Evolutionary conservation across 2,113 vertebrate species (phyloP).

Genomic region (Hypocryptadius cinnamomeus): DNA sequence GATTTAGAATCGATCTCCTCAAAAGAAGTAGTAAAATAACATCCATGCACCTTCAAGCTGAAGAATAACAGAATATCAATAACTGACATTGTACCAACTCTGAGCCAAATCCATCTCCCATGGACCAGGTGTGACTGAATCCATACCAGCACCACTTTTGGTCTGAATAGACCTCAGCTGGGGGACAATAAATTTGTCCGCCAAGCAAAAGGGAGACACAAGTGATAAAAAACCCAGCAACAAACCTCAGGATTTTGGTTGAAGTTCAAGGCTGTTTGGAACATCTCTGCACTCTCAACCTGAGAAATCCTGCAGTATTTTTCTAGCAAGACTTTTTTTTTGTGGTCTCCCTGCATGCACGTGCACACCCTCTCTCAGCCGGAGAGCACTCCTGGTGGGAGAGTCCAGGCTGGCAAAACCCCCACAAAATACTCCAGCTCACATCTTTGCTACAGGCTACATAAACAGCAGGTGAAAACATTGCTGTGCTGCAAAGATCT

Average conservation of each 20-base stretch:
- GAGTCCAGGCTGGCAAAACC: neutral
- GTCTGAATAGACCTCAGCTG: neutral
- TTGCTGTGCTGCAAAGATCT: neutral
- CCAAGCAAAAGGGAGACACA: neutral
- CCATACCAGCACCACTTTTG: neutral
- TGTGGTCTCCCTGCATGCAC: neutral
- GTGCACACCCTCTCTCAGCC: accelerated
- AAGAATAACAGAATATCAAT: neutral
- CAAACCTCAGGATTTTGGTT: neutral
- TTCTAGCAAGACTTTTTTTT: neutral
- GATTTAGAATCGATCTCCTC: neutral
- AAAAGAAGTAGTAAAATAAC: neutral
- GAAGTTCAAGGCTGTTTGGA: neutral
- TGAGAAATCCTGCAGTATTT: neutral
- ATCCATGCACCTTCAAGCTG: neutral
- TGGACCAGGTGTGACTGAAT: neutral
- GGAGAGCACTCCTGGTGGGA: neutral
- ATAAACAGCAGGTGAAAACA: slow-evolving; percentile 34
- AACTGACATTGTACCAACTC: neutral
- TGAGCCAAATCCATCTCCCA: neutral
- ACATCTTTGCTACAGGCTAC: neutral
- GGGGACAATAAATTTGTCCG: neutral
- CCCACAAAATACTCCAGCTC: neutral
- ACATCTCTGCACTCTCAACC: neutral
- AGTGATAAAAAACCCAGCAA: neutral